Evolutionary conservation across 2,113 vertebrate species (phyloP), one percentile per base, ranked within the genome.

Genomic region (Poeciliopsis retropinna): DNA sequence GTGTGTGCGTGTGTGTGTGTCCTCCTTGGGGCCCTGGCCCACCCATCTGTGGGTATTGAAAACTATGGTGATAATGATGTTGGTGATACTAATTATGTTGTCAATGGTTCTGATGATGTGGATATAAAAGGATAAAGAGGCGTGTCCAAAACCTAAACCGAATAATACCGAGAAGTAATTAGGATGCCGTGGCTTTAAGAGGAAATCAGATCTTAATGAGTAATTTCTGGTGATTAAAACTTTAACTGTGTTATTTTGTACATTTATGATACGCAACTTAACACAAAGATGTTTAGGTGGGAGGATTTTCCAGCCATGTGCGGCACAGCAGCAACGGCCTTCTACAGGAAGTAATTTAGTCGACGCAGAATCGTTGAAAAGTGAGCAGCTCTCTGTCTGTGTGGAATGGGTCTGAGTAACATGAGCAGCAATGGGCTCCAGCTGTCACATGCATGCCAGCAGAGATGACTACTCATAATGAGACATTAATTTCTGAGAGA

Each of bases 1-100:
- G 66, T 34, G 27, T n/a, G 54, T 30, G 60, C 22, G 71, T 66
- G 29, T 54, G 67, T 69, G 67, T 70, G 51, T 47, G 41, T 47
- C 9, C 7, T 6, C 7, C 51, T n/a, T 31, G 4, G 44, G 34
- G 39, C 28, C 39, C 3, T 28, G 5, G n/a, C 65, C 41, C 28
- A 44, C n/a, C 27, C 13, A 15, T 67, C 37, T 67, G 32, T 11
- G n/a, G 14, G 41, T 67, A 44, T 29, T 44, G 65, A 39, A 27
- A n/a, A 28, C n/a, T 28, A 28, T 66, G n/a, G 13, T 5, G 15
- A 31, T 29, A 31, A 63, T 67, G 37, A 17, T 44, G 65, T n/a
- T 8, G 13, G 28, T 41, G 12, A n/a, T 29, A 41, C 31, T 66
- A 41, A 41, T 66, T 29, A 30, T 5, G 13, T 66, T 10, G 22